Evolutionary conservation across 2,113 vertebrate species (phyloP).

Genomic region (Morone chrysops): DNA sequence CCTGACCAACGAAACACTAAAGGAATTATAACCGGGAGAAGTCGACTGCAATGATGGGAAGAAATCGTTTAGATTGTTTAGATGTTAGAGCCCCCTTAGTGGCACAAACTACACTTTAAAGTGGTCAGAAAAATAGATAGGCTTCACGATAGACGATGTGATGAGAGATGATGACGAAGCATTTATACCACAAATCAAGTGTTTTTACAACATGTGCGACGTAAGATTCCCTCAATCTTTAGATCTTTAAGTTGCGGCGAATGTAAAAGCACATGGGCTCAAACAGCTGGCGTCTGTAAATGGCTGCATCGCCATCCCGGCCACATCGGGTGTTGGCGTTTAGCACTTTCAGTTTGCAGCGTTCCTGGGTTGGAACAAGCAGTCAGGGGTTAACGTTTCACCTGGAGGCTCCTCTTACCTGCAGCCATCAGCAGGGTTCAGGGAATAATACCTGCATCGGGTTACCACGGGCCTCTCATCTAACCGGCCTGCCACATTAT

Average conservation of each 20-base stretch:
- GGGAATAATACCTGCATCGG: constrained; percentile 75
- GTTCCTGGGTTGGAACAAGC: constrained; percentile 55
- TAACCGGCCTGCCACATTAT: constrained; percentile 72
- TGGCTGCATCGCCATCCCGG: constrained; percentile 17
- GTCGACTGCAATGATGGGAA: too few species aligned
- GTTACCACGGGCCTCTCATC: constrained; percentile 79
- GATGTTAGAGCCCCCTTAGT: too few species aligned
- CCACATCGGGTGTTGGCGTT: constrained; percentile 35
- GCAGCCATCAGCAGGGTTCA: constrained; percentile 65
- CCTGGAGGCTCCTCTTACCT: constrained; percentile 78
- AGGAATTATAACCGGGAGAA: too few species aligned
- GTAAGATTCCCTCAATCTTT: too few species aligned
- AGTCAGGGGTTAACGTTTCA: constrained; percentile 74
- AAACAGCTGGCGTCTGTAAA: neutral
- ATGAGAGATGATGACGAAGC: too few species aligned
- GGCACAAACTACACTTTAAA: neutral
- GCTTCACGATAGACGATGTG: too few species aligned
- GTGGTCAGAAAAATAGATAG: neutral
- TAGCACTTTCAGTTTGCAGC: constrained; percentile 74
- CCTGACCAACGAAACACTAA: too few species aligned
- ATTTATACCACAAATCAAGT: too few species aligned
- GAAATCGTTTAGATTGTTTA: too few species aligned
- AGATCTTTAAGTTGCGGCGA: too few species aligned
- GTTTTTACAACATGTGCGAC: too few species aligned
- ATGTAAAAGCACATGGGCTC: neutral